phyloP scores from a whole-genome alignment of 2,888 invertebrate genomes.

The Molanna angustata region DNA sequence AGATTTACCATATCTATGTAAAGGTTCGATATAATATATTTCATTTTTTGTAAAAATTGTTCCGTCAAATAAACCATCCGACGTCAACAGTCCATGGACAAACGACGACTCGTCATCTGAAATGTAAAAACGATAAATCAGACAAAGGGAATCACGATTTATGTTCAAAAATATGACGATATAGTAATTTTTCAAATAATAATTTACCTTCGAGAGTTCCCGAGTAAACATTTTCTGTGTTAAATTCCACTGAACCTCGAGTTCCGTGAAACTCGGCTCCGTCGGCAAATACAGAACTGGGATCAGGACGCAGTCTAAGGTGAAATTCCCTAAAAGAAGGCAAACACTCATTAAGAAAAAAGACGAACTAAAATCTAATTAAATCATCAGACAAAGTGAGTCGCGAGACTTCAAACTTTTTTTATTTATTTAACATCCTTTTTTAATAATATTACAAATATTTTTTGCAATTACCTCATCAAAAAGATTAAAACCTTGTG shows the following conservation, averaged over 20 bases:
- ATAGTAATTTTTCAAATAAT: too few species aligned
- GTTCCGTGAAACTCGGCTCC: slow-evolving; percentile 76
- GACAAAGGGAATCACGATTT: too few species aligned
- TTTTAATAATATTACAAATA: too few species aligned
- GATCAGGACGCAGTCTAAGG: slow-evolving; percentile 70
- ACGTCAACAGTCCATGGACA: slow-evolving; percentile 83
- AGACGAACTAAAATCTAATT: too few species aligned
- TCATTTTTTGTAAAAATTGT: slow-evolving; percentile 73
- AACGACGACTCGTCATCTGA: slow-evolving; percentile 78
- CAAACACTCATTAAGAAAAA: too few species aligned
- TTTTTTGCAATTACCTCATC: too few species aligned
- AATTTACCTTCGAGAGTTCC: slow-evolving; percentile 80
- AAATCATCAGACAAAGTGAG: too few species aligned
- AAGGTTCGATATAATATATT: slow-evolving; percentile 83
- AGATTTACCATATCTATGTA: slow-evolving; percentile 63
- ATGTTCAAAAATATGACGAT: too few species aligned
- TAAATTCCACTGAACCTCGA: slow-evolving; percentile 65
- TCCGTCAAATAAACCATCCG: slow-evolving; percentile 87
- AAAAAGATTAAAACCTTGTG: too few species aligned
- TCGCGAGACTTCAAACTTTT: too few species aligned
- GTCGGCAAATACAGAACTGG: slow-evolving; percentile 68
- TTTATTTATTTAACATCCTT: too few species aligned
- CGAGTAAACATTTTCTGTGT: slow-evolving; percentile 70
- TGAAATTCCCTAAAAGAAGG: slow-evolving; percentile 68
- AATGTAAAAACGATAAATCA: too few species aligned